These are phyloP conservation scores for Protodeltote pygarga DNA, from an alignment of 2,888 invertebrate genomes.

Conservation along the genomic window DNA sequence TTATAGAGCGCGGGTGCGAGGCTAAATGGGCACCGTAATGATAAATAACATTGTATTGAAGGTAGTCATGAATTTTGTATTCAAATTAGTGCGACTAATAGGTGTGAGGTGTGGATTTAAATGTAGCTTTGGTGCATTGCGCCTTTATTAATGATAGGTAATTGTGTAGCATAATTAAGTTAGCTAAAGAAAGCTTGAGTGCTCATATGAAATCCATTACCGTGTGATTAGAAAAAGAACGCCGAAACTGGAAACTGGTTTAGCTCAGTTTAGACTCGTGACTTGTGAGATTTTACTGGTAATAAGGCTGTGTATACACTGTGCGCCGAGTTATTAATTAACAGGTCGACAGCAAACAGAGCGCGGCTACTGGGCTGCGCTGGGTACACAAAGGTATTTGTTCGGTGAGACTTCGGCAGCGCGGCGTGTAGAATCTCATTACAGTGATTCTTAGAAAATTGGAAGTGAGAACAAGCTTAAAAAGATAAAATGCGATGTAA, in stretches of 20 bases:
- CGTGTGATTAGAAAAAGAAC: constrained; percentile 77
- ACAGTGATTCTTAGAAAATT: constrained; percentile 81
- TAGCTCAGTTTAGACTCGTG: constrained; percentile 78
- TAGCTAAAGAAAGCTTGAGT: constrained; percentile 36
- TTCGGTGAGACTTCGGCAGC: constrained; percentile 72
- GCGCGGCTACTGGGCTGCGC: constrained; percentile 83
- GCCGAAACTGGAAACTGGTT: constrained; percentile 75
- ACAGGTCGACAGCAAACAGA: constrained; percentile 86
- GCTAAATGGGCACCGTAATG: constrained; percentile 84
- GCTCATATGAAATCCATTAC: constrained; percentile 58
- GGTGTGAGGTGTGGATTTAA: constrained; percentile 78
- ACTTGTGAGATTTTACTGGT: constrained; percentile 86
- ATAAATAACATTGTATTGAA: constrained; percentile 84
- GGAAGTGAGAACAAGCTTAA: constrained; percentile 82
- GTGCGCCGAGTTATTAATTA: constrained; percentile 85
- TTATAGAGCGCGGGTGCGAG: constrained; percentile 81
- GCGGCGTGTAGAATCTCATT: constrained; percentile 83
- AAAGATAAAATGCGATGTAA: constrained; percentile 72
- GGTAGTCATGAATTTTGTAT: constrained; percentile 84
- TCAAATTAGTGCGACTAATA: constrained; percentile 83
- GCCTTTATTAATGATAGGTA: constrained; percentile 68
- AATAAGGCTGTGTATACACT: constrained; percentile 86
- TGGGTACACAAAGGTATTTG: constrained; percentile 79
- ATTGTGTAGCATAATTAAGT: constrained; percentile 53
- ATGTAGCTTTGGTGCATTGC: constrained; percentile 69